These are phyloP conservation scores for Tautogolabrus adspersus DNA, from an alignment of 2,113 vertebrate species.

Conservation along the genomic window DNA sequence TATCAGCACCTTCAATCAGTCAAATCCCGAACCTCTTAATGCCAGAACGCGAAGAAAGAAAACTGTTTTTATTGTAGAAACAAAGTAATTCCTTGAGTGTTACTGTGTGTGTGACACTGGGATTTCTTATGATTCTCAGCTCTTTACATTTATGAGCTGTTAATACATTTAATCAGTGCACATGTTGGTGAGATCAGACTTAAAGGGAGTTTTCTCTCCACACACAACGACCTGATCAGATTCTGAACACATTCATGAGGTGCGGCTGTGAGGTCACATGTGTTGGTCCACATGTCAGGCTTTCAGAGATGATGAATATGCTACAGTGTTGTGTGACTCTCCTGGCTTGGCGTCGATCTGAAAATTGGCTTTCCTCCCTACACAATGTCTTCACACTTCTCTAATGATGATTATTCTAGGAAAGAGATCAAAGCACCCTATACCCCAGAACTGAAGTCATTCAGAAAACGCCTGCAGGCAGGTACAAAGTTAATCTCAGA, in stretches of 20 bases:
- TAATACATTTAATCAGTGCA: constrained; percentile 19
- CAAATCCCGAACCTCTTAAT: constrained; percentile 17
- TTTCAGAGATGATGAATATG: constrained; percentile 35
- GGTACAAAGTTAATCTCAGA: constrained; percentile 6
- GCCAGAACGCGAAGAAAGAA: constrained; percentile 32
- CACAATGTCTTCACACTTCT: constrained; percentile 18
- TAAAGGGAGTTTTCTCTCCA: constrained; percentile 15
- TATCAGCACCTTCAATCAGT: constrained; percentile 58
- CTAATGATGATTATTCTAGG: constrained; percentile 37
- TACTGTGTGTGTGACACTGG: constrained; percentile 19
- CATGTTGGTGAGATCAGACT: constrained; percentile 9
- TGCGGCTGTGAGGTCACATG: constrained; percentile 36
- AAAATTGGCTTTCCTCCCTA: constrained; percentile 24
- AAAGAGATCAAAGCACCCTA: constrained; percentile 53
- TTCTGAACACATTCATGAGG: constrained; percentile 23
- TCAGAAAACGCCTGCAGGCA: constrained; percentile 36
- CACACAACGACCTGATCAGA: constrained; percentile 9
- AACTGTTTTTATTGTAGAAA: constrained; percentile 25
- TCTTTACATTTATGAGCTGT: background rate
- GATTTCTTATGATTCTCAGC: constrained; percentile 12
- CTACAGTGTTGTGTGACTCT: constrained; percentile 41
- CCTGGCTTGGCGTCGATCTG: constrained; percentile 22
- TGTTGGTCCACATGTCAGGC: constrained; percentile 25
- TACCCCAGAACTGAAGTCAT: constrained; percentile 28
- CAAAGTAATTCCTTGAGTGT: constrained; percentile 16